Conservation (phyloP, 2,113 vertebrate species). For the Notothenia rossii region DNA sequence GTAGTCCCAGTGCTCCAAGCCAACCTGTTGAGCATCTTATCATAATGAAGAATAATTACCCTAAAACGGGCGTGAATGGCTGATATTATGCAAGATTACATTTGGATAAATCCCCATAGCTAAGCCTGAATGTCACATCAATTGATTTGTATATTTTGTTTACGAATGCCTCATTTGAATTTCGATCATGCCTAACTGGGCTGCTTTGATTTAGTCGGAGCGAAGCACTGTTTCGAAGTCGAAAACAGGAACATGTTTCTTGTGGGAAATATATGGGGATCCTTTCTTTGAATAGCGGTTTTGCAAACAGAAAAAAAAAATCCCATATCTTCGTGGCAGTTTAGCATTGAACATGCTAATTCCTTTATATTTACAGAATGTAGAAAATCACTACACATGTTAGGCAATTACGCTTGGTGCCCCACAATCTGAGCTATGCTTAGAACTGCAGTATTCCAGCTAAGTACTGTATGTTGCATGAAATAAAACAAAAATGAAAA, state of each 20-base stretch:
- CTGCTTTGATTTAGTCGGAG: conserved; percentile 29
- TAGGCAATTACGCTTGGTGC: background rate
- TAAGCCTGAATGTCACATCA: conserved; percentile 28
- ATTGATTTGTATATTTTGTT: conserved; percentile 55
- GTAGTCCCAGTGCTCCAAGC: conserved; percentile 15
- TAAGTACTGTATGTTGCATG: background rate
- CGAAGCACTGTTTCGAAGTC: background rate
- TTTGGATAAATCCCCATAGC: conserved; percentile 55
- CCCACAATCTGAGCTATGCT: background rate
- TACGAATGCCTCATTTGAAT: conserved; percentile 41
- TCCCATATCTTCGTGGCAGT: background rate
- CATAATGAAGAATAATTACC: conserved; percentile 57
- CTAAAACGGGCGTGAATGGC: conserved; percentile 44
- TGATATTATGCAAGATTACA: conserved; percentile 54
- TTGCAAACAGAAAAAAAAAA: background rate
- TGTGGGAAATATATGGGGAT: background rate
- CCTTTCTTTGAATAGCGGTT: conserved; percentile 4
- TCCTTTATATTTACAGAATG: conserved; percentile 6
- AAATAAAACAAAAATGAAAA: conserved; percentile 22
- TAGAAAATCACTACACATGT: background rate
- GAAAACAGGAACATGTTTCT: background rate
- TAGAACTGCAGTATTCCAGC: conserved; percentile 11
- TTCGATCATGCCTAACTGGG: conserved; percentile 25
- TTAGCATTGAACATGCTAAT: background rate
- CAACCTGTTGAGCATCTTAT: conserved; percentile 59